These are phyloP conservation scores for Cotesia vestalis DNA, from an alignment of 1,140 invertebrate genomes.

Conservation along the genomic window DNA sequence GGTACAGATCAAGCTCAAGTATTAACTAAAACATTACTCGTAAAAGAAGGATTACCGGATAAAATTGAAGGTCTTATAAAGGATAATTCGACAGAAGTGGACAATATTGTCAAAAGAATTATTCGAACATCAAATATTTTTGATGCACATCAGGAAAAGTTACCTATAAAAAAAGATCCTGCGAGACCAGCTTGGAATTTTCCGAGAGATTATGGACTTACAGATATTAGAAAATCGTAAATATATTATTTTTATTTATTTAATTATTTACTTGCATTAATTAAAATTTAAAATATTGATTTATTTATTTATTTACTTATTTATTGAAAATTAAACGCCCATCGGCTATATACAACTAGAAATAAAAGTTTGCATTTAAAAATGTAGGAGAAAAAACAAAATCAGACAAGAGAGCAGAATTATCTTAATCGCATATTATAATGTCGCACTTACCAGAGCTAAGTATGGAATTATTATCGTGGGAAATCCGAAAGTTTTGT, in stretches of 20 bases:
- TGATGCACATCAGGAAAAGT: slow-evolving; percentile 79
- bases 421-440: no score
- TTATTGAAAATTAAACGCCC: no score
- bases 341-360: no score
- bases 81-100: slow-evolving; percentile 58
- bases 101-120: slow-evolving; percentile 62
- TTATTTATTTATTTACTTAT: no score
- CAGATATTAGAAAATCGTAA: slow-evolving; percentile 76
- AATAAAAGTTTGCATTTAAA: no score
- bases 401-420: no score
- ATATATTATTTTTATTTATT: slow-evolving; percentile 42
- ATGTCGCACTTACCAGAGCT: slow-evolving; percentile 94
- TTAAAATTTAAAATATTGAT: no score
- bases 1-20: slow-evolving; percentile 77
- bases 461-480: slow-evolving; percentile 99
- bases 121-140: slow-evolving; percentile 78
- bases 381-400: no score
- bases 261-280: no score
- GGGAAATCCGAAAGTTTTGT: slow-evolving; percentile 98
- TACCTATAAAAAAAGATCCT: slow-evolving; percentile 77
- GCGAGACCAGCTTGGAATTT: slow-evolving; percentile 76
- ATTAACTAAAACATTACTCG: slow-evolving; percentile 77
- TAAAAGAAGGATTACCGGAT: slow-evolving; percentile 71
- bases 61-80: slow-evolving; percentile 62
- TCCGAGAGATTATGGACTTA: slow-evolving; percentile 77